phyloP scores from a whole-genome alignment of 2,113 vertebrate species.

The Dipodomys stephensi region DNA sequence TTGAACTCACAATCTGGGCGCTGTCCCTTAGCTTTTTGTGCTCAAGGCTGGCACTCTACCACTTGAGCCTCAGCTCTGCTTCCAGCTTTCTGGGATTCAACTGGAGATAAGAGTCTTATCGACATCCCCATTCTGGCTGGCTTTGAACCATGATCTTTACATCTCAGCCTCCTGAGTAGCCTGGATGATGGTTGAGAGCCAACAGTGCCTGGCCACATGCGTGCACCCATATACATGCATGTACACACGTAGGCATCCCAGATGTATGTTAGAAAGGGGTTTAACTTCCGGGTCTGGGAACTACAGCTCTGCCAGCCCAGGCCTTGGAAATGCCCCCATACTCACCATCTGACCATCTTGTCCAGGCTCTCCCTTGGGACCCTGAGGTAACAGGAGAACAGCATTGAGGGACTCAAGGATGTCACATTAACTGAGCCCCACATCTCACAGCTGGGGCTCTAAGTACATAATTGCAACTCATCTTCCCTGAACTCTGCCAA shows the following conservation, averaged over 20 bases:
- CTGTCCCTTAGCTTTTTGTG: too few relatives aligned
- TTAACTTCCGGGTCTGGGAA: too few relatives aligned
- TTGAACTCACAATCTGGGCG: too few relatives aligned
- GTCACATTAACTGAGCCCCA: neutral
- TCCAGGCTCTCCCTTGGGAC: conserved; percentile 90
- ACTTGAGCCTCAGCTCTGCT: too few relatives aligned
- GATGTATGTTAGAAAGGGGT: neutral
- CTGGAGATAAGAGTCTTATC: too few relatives aligned
- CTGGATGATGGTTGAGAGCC: too few relatives aligned
- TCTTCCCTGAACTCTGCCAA: neutral
- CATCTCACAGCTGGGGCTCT: neutral
- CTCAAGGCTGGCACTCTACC: too few relatives aligned
- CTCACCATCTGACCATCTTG: conserved; percentile 89
- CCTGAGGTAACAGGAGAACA: conserved; percentile 73
- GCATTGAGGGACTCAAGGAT: neutral
- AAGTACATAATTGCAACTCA: neutral
- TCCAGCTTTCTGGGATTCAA: too few relatives aligned
- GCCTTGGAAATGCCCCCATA: conserved; percentile 41
- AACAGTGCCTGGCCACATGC: too few relatives aligned
- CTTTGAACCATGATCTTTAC: too few relatives aligned
- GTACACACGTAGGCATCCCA: rapidly evolving
- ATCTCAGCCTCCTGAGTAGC: too few relatives aligned
- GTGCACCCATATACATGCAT: neutral
- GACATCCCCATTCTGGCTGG: too few relatives aligned
- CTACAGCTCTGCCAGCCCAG: rapidly evolving